Evolutionary conservation across 2,888 invertebrate species (phyloP), one percentile per base, ranked within the genome.

Genomic region (Orgyia antiqua): DNA sequence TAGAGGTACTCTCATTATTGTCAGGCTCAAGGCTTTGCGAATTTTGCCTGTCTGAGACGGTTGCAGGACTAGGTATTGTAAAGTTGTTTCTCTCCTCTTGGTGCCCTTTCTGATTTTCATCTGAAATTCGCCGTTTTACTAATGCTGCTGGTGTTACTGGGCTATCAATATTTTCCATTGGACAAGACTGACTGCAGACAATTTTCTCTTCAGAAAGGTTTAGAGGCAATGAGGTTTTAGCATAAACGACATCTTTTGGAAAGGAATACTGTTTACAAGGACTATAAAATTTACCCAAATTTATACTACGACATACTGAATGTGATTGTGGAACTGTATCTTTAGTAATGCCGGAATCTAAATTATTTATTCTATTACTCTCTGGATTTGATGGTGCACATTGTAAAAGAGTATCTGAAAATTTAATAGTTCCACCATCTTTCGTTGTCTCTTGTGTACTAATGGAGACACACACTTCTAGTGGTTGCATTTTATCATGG

Each of bases 41-140:
- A 4, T 15, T 15, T 15, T 15, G 15, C 4, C 15, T 15, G n/a
- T n/a, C n/a, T n/a, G n/a, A n/a, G n/a, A n/a, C n/a, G n/a, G n/a
- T n/a, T n/a, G n/a, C n/a, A n/a, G n/a, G n/a, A n/a, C n/a, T n/a
- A n/a, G n/a, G n/a, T n/a, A n/a, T 25, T 4, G 26, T 26, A 11
- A 29, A 12, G n/a, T 11, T 17, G 7, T 29, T 33, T 10, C 4
- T 29, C n/a, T 0, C 29, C 29, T 1, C 23, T 24, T 3, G 15
- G 21, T 10, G 33, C 9, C 20, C 9, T 10, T 33, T 33, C 20
- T 29, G 11, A 17, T 29, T 33, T n/a, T 25, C 33, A n/a, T 33
- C 29, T 7, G 26, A 20, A 15, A 11, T 17, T 1, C 26, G 29
- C 1, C 12, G 13, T 8, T 17, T 3, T 10, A 25, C 19, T 19